Percentiles rank a stretch among this genome's conserved stretches.
These are phyloP conservation scores for Sarcophaga peregrina DNA, from an alignment of 1,140 invertebrate genomes.

Conservation along the genomic window DNA sequence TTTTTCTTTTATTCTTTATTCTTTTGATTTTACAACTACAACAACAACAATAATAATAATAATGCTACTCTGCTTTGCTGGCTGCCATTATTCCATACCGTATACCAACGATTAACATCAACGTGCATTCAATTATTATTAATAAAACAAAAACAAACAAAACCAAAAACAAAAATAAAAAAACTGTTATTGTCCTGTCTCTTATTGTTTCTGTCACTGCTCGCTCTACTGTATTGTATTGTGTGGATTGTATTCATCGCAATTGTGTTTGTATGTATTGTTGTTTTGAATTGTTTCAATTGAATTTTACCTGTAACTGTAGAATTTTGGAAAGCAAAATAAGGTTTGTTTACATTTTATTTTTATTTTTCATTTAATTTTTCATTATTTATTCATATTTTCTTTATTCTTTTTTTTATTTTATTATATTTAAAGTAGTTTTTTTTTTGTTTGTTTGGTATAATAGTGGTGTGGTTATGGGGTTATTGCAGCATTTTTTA, in stretches of 20 bases:
- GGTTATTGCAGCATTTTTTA: no score
- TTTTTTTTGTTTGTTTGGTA: no score
- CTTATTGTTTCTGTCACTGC: conserved; percentile 47
- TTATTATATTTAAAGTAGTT: conserved; percentile 29
- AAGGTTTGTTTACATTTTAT: conserved; percentile 71
- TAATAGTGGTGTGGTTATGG: no score
- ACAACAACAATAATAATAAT: neutral
- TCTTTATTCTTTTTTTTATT: conserved; percentile 5
- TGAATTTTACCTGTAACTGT: conserved; percentile 60
- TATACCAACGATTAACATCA: neutral
- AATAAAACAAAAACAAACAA: neutral
- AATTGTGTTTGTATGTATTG: conserved; percentile 22
- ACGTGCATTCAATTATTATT: neutral
- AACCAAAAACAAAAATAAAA: no score
- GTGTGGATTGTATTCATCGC: neutral
- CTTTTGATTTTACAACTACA: neutral
- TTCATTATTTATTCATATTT: conserved; percentile 14
- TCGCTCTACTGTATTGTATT: neutral
- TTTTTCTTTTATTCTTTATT: neutral
- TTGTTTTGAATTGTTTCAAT: conserved; percentile 32
- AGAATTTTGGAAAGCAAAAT: conserved; percentile 84
- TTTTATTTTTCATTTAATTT: conserved; percentile 43
- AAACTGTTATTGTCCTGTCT: conserved; percentile 9
- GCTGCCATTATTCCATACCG: neutral
- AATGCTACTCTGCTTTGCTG: neutral